Conservation (phyloP, 2,113 vertebrate species). For the Todiramphus chloris region DNA sequence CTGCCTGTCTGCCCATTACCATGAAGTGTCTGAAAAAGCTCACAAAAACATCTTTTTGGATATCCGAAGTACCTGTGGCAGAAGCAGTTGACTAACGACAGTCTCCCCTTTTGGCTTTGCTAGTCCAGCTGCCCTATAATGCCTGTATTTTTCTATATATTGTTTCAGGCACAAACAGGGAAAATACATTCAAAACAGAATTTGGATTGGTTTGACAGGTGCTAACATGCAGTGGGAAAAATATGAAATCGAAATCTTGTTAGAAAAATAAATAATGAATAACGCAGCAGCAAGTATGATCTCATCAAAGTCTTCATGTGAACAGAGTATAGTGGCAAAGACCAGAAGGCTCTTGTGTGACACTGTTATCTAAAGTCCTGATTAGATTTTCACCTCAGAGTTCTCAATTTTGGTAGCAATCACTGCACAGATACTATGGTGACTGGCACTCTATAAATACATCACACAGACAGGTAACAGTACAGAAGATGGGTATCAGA, state of each 20-base stretch:
- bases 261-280: slow-evolving; percentile 57
- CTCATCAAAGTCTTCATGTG: slow-evolving; percentile 55
- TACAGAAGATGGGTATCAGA: slow-evolving; percentile 8
- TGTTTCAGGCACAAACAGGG: neutral
- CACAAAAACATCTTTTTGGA: neutral
- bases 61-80: neutral
- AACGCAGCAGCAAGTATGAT: neutral
- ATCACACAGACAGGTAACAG: slow-evolving; percentile 46
- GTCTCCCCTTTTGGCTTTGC: neutral
- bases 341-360: slow-evolving; percentile 51
- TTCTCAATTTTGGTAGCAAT: slow-evolving; percentile 70
- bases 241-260: slow-evolving; percentile 25
- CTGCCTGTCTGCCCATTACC: neutral
- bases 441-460: slow-evolving; percentile 61
- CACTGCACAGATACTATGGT: slow-evolving; percentile 35
- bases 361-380: slow-evolving; percentile 61
- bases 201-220: slow-evolving; percentile 6
- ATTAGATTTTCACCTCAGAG: slow-evolving; percentile 68
- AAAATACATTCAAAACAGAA: slow-evolving; percentile 4
- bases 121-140: neutral
- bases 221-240: neutral
- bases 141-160: neutral
- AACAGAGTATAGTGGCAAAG: slow-evolving; percentile 16
- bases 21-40: neutral
- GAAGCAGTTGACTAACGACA: neutral